Base-by-base conservation (phyloP, 2,113 vertebrate species). In the Tapirus terrestris region DNA sequence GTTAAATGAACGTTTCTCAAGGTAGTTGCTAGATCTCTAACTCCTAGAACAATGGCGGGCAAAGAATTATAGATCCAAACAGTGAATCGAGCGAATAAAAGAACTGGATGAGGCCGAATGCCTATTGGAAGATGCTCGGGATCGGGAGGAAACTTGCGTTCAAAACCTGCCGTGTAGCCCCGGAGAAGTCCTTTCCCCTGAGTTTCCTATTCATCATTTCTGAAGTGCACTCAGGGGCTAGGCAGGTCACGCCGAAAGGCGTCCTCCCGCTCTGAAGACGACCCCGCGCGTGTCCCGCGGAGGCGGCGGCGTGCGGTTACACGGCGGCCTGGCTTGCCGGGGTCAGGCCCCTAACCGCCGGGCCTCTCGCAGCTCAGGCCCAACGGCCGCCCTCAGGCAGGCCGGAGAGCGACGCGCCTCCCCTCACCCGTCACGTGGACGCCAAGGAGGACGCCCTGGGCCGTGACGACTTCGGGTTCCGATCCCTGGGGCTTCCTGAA, bases 351-450 rank as follows among this genome's bases (percentile, higher is more conserved):
- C 5, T 17, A 67, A 87, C 61, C 13, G 68, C 68, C 17, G 4
- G 8, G 36, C 82, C 51, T 5, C 72, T 23, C 4, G 0, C 4
- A 48, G 51, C n/a, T 0, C 1, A 27, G 27, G 48, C 63, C 48
- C 80, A 83, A 96, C 81, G 2, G 89, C 92, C 23, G 11, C 45
- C 68, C 16, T 9, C 31, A 1, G 0, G 23, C 58, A 14, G 11
- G 67, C 13, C 29, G 87, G 27, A 31, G 33, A 33, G 79, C 13
- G 33, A 53, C 33, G 86, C 43, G 1, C 56, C 86, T 9, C 76
- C 67, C 53, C 89, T 97, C 92, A 98, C 98, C 98, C 83, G 96
- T 98, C 56, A 98, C 96, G 48, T 98, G 98, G 63, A 97, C 97
- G 29, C 97, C 97, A 1, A 98, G 96, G 29, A 98, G 97, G 39